Percentiles rank a stretch among this genome's conserved stretches.
Conservation (phyloP, 2,888 invertebrate species). For the Nycteola revayana region DNA sequence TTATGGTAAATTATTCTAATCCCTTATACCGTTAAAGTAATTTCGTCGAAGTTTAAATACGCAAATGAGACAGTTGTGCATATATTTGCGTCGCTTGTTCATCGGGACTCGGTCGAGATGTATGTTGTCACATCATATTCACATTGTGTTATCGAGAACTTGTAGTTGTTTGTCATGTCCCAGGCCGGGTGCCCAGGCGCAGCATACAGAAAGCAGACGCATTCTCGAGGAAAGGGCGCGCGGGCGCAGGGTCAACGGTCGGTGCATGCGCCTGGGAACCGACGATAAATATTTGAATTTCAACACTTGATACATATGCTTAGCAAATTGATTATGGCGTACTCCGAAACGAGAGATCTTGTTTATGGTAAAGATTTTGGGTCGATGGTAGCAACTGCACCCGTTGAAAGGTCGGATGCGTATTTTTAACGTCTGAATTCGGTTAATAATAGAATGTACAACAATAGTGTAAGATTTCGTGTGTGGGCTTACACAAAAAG, state of each 20-base stretch:
- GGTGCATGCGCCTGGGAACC: slow-evolving; percentile 73
- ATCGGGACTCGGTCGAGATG: slow-evolving; percentile 4
- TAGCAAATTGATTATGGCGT: slow-evolving; percentile 74
- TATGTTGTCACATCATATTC: slow-evolving; percentile 27
- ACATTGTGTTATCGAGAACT: slow-evolving; percentile 32
- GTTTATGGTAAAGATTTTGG: slow-evolving; percentile 53
- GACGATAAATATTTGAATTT: slow-evolving; percentile 80
- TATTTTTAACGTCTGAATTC: slow-evolving; percentile 3
- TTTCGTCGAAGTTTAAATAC: slow-evolving; percentile 10
- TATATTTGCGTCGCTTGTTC: slow-evolving; percentile 4
- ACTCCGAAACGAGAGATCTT: slow-evolving; percentile 47
- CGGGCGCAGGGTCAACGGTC: slow-evolving; percentile 76
- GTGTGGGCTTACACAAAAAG: not conserved
- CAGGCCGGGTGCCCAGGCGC: slow-evolving; percentile 48
- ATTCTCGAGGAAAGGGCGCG: slow-evolving; percentile 47
- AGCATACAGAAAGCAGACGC: slow-evolving; percentile 60
- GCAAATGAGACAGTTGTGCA: slow-evolving; percentile 12
- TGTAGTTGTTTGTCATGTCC: slow-evolving; percentile 50
- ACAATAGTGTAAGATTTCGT: not conserved
- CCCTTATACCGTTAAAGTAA: not conserved
- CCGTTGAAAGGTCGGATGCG: slow-evolving; percentile 4
- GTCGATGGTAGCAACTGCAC: slow-evolving; percentile 24
- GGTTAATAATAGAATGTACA: not conserved
- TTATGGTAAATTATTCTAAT: too few relatives aligned
- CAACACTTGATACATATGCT: slow-evolving; percentile 79